phyloP scores from a whole-genome alignment of 2,888 invertebrate species.

The Lissonota sp. region DNA sequence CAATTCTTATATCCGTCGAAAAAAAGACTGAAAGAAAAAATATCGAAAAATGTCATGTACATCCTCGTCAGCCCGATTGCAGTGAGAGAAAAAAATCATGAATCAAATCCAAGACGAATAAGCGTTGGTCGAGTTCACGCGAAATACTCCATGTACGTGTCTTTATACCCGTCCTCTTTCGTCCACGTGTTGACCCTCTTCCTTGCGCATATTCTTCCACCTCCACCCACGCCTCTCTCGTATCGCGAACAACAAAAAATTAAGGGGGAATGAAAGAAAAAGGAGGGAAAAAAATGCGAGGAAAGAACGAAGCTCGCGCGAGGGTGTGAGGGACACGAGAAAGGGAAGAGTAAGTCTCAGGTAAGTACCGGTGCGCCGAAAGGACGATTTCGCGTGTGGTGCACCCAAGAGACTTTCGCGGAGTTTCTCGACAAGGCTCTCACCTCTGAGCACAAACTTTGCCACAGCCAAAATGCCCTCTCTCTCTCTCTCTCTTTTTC shows the following conservation, averaged over 20 bases:
- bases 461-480: slow-evolving; percentile 24
- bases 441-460: slow-evolving; percentile 8
- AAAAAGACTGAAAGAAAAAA: too few relatives aligned
- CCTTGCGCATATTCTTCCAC: slow-evolving; percentile 33
- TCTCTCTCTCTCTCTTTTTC: slow-evolving; percentile 13
- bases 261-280: slow-evolving; percentile 52
- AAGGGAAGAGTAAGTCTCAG: slow-evolving; percentile 45
- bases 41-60: too few relatives aligned
- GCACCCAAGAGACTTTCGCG: slow-evolving; percentile 16
- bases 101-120: too few relatives aligned
- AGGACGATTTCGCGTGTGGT: slow-evolving; percentile 8
- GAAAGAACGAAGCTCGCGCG: slow-evolving; percentile 66
- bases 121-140: too few relatives aligned
- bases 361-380: slow-evolving; percentile 54
- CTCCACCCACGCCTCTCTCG: slow-evolving; percentile 55
- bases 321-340: slow-evolving; percentile 62
- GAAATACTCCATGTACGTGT: background rate
- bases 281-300: slow-evolving; percentile 52
- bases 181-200: slow-evolving; percentile 54
- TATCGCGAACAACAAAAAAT: slow-evolving; percentile 49
- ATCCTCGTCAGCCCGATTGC: too few relatives aligned
- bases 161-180: slow-evolving; percentile 58
- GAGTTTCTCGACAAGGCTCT: slow-evolving; percentile 40
- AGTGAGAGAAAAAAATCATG: too few relatives aligned
- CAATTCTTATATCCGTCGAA: too few relatives aligned